Evolutionary conservation across 2,113 vertebrate species (phyloP), one percentile per base, ranked within the genome.

Genomic region (Atherinomorus stipes): DNA sequence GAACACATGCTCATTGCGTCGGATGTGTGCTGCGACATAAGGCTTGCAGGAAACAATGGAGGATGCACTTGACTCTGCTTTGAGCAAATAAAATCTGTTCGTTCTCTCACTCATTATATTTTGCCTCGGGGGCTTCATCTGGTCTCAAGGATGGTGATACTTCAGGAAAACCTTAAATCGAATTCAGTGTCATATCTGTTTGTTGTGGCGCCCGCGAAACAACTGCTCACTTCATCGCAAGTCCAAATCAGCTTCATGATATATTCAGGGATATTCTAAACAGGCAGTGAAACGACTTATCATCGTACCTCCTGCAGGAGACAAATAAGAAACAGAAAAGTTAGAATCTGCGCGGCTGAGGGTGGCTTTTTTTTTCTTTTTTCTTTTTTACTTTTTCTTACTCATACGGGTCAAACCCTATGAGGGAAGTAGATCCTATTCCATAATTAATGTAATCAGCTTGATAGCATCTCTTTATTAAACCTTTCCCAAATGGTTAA

Each of bases 61-160:
- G 74, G 76, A 78, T 79, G 78, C 80, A 64, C 76, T 82, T 64
- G 66, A 80, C 72, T 75, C 31, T 1, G 52, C 70, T 78, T 64
- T 76, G 62, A 72, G 67, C 64, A 86, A 85, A 88, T 77, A 68
- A 76, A 88, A 87, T 77, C 83, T 81, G 79, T 77, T 86, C 52
- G 59, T 56, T 73, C 18, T 75, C 68, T 57, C 71, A 59, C 38
- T 13, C 63, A 8, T 28, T 76, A 64, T 64, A 28, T 81, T 88
- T 51, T 57, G 18, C 75, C 64, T 65, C 19, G 1, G 22, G 45
- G 66, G 45, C 31, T 82, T 85, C 67, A 66, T 82, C 80, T 83
- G 71, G 71, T 69, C 57, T 49, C 2, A 49, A 53, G 22, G 21
- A 76, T 61, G 63, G 34, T 57, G 57, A 68, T 51, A 37, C 67